phyloP scores from a whole-genome alignment of 1,140 invertebrate species.

The Ips nitidus region DNA sequence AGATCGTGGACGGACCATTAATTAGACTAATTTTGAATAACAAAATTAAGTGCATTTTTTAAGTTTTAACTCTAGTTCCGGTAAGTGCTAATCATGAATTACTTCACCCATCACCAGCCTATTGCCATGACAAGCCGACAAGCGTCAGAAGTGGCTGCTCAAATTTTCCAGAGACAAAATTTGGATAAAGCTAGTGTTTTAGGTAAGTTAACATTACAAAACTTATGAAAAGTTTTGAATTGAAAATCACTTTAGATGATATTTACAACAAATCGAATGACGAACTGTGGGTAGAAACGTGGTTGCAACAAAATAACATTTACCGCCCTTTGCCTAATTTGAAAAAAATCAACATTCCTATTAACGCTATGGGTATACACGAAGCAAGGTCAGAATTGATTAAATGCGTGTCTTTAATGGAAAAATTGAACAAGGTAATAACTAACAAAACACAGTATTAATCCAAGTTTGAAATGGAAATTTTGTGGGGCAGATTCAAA shows the following conservation, averaged over 20 bases:
- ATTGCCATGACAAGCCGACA: slow-evolving; percentile 27
- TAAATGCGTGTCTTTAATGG: slow-evolving; percentile 43
- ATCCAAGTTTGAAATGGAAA: neutral
- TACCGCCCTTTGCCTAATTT: slow-evolving; percentile 37
- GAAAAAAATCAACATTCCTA: slow-evolving; percentile 33
- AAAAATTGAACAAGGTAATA: slow-evolving; percentile 52
- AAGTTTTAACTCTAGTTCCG: neutral
- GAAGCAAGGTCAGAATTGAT: slow-evolving; percentile 43
- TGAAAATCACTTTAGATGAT: slow-evolving; percentile 10
- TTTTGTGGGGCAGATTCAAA: slow-evolving; percentile 41
- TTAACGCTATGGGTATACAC: slow-evolving; percentile 39
- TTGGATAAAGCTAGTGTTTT: slow-evolving; percentile 31
- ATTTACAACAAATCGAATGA: slow-evolving; percentile 39
- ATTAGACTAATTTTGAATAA: neutral
- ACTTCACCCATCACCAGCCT: slow-evolving; percentile 14
- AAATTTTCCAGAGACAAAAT: slow-evolving; percentile 29
- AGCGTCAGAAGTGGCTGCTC: slow-evolving; percentile 30
- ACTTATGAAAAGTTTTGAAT: slow-evolving; percentile 4
- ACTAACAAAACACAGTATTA: neutral
- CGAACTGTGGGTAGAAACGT: slow-evolving; percentile 40
- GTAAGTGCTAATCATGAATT: slow-evolving; percentile 28
- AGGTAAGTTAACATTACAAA: slow-evolving; percentile 14
- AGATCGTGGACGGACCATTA: neutral
- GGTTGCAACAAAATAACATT: slow-evolving; percentile 39
- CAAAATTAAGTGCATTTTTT: neutral